Conservation (phyloP, 2,113 vertebrate species). For the Pterophyllum scalare region DNA sequence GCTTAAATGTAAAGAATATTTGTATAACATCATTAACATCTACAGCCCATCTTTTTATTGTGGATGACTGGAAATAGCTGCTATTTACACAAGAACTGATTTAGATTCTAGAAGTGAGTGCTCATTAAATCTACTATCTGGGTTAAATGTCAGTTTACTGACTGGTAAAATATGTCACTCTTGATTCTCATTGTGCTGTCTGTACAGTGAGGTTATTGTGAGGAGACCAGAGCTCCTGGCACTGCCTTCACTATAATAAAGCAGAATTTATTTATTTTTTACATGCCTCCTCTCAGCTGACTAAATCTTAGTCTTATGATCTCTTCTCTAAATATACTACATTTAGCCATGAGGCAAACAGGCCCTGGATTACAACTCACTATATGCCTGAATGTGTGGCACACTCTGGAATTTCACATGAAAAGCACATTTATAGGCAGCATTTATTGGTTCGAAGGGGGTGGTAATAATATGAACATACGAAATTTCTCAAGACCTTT, state of each 20-base stretch:
- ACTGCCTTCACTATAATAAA: slow-evolving; percentile 34
- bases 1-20: background rate
- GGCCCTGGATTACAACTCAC: slow-evolving; percentile 10
- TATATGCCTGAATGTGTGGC: background rate
- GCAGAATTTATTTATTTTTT: background rate
- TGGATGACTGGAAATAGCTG: background rate
- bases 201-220: slow-evolving; percentile 21
- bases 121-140: background rate
- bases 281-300: slow-evolving; percentile 46
- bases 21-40: background rate
- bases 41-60: background rate
- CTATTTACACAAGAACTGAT: background rate
- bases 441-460: too few species aligned
- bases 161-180: background rate
- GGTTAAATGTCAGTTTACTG: background rate
- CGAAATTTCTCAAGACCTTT: background rate
- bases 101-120: background rate
- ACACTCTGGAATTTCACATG: background rate
- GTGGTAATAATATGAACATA: background rate
- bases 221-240: slow-evolving; percentile 18
- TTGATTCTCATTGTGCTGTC: background rate
- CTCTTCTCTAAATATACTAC: slow-evolving; percentile 55
- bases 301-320: slow-evolving; percentile 71
- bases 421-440: slow-evolving; percentile 1
- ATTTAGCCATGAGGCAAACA: slow-evolving; percentile 26